Evolutionary conservation across 1,140 invertebrate species (phyloP), one percentile per base, ranked within the genome.

Genomic region (Belonocnema kinseyi): DNA sequence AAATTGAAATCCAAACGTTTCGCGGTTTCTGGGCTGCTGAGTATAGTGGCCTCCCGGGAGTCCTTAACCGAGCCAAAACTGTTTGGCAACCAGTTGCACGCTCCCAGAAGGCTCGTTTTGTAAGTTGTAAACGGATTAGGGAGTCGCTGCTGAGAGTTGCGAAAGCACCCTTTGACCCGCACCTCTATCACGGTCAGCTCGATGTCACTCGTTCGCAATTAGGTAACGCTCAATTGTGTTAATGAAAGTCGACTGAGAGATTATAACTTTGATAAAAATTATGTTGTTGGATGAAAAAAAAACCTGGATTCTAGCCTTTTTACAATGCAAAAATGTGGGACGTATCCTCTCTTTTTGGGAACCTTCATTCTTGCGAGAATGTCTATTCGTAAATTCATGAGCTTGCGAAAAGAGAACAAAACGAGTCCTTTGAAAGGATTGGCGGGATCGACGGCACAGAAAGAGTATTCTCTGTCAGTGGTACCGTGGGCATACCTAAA

Each of bases 21-120:
- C 40, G 61, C 74, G n/a, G 79, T 79, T 79, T 75, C 73, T 50
- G 50, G 76, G 52, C 74, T 81, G 71, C 77, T 51, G 76, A 78
- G 73, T 56, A 58, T 40, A 82, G 79, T 78, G 77, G 78, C 61
- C 73, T 72, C 73, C 50, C 70, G 66, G 53, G 80, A 83, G 72
- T 71, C 58, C 71, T 77, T 82, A 73, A 74, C 83, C 77, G 72
- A 73, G 83, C 75, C 82, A 77, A 83, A 82, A 83, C 81, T 88
- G 87, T 89, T 90, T 90, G 88, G 83, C 89, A 89, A 90, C 89
- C 85, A 90, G 89, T 90, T 90, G 88, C 85, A 79, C 83, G 79
- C 83, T 89, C 88, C 88, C 88, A 86, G 81, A 88, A 88, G 89
- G 80, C 88, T 89, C 87, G 85, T 90, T 89, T 87, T 85, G 83